Base-by-base conservation (phyloP, 2,888 invertebrate species). In the Aphodius granarius region DNA sequence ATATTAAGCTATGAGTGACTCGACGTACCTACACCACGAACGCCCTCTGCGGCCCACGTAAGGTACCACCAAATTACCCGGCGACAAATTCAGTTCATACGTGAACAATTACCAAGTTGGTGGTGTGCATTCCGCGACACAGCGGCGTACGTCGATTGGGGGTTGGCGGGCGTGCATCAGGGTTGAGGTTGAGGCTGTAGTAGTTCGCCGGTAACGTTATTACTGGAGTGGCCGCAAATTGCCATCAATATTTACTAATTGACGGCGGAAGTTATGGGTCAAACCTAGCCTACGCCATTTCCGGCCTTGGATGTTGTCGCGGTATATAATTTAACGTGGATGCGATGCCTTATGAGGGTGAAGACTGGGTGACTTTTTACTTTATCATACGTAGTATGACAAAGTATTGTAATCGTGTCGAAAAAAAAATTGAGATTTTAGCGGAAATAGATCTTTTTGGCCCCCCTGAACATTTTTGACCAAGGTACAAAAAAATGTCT, bases 141-240 rank as follows among this genome's bases (percentile, higher is more conserved):
- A 43, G 43, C 13, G 43, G 43, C 43, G 43, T 43, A 43, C 43
- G 43, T 43, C 43, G 43, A 13, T 13, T 13, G 43, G 43, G 43
- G 43, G 3, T n/a, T n/a, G n/a, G n/a, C n/a, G n/a, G n/a, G n/a
- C n/a, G n/a, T n/a, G n/a, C n/a, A n/a, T n/a, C n/a, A 43, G 43
- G 43, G 43, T 6, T 3, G 43, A 13, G 43, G 43, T n/a, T n/a
- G n/a, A n/a, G 43, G 43, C 2, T 6, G 43, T 43, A 43, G 43
- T 43, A 43, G 43, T 43, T 43, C 43, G 43, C 9, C 43, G 1
- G 78, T 73, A 77, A 80, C 79, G 80, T 80, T 78, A 80, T 82
- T 82, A 82, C 79, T 79, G 78, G 79, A 82, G 81, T 81, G 79
- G 79, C 78, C 81, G 78, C 81, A 79, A 81, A 81, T 82, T 81